These are phyloP conservation scores for Microcebus griseorufus DNA, from an alignment of 2,113 vertebrate genomes.

Conservation along the genomic window DNA sequence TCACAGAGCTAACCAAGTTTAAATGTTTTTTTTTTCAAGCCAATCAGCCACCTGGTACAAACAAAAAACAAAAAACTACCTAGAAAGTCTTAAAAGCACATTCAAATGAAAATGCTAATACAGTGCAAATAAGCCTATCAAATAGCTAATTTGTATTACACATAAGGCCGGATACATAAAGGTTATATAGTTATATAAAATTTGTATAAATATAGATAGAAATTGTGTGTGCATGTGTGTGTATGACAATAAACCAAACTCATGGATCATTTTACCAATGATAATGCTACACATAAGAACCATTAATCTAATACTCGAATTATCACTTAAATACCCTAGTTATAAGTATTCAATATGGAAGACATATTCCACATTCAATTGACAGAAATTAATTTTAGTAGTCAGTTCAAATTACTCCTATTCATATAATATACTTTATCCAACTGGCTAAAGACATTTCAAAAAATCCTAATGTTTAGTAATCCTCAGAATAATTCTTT, in stretches of 20 bases:
- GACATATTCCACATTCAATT: neutral
- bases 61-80: neutral
- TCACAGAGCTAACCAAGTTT: neutral
- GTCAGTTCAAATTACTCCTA: conserved; percentile 31
- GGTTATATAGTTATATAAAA: neutral
- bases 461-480: conserved; percentile 25
- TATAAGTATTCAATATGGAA: neutral
- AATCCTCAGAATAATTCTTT: conserved; percentile 20
- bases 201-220: neutral
- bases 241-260: neutral
- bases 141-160: conserved; percentile 3
- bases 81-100: neutral
- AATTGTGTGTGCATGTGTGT: neutral
- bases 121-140: neutral
- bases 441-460: neutral
- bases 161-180: neutral
- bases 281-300: conserved; percentile 15
- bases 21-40: neutral
- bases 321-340: neutral
- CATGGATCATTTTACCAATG: conserved; percentile 3
- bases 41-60: neutral
- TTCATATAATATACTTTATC: neutral
- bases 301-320: neutral
- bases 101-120: conserved; percentile 35
- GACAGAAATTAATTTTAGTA: conserved; percentile 39